Percentiles rank a stretch among this genome's conserved stretches.
Conservation (phyloP, 2,113 vertebrate species). For the Oryzias celebensis region DNA sequence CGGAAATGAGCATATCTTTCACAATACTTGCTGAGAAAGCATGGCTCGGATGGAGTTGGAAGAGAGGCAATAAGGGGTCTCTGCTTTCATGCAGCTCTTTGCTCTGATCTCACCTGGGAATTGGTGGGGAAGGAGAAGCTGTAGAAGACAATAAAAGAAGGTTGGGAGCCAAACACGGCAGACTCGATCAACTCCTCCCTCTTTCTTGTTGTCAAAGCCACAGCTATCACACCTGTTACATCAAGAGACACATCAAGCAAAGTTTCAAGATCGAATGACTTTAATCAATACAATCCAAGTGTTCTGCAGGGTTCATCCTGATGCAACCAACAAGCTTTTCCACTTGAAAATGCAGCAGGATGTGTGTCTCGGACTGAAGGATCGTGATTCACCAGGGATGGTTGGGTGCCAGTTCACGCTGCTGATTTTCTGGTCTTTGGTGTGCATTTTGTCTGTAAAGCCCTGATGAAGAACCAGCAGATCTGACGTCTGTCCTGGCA, state of each 20-base stretch:
- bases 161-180: constrained; percentile 66
- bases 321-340: background rate
- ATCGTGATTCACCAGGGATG: constrained; percentile 79
- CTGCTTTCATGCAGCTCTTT: background rate
- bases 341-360: background rate
- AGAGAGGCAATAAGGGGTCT: background rate
- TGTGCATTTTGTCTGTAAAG: constrained; percentile 80
- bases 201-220: constrained; percentile 74
- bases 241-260: constrained; percentile 20
- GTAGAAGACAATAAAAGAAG: constrained; percentile 85
- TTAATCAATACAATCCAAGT: background rate
- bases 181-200: constrained; percentile 71
- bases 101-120: constrained; percentile 80
- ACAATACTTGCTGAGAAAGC: constrained; percentile 10
- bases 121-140: constrained; percentile 83
- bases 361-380: background rate
- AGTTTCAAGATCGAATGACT: constrained; percentile 6
- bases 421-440: constrained; percentile 83
- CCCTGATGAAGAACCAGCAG: constrained; percentile 82
- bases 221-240: constrained; percentile 84
- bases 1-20: constrained; percentile 2
- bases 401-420: constrained; percentile 88
- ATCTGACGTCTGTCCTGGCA: constrained; percentile 70
- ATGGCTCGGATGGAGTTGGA: constrained; percentile 9
- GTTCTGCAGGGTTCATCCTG: background rate